Percentiles rank a stretch among this genome's conserved stretches.
These are phyloP conservation scores for Nasonia vitripennis DNA, from an alignment of 1,140 invertebrate species.

Conservation along the genomic window DNA sequence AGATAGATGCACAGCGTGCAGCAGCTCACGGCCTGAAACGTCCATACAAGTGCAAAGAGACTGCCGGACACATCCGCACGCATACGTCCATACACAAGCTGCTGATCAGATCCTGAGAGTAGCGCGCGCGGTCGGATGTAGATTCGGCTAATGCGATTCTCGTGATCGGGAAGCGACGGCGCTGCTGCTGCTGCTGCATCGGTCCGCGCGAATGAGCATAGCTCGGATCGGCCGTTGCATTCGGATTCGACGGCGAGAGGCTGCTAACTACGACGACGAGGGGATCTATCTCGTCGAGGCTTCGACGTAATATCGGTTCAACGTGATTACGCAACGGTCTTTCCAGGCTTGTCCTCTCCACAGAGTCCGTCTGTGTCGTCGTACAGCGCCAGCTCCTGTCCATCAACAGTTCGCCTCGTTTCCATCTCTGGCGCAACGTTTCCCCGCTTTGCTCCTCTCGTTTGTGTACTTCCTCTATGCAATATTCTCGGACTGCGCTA, in stretches of 20 bases:
- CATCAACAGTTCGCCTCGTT: not conserved
- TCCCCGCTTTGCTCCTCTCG: slow-evolving; percentile 11
- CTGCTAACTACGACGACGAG: not conserved
- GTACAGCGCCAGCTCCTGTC: not conserved
- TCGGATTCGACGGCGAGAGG: slow-evolving; percentile 33
- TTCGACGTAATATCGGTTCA: slow-evolving; percentile 54
- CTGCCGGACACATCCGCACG: not conserved
- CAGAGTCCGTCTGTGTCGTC: not conserved
- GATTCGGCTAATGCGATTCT: slow-evolving; percentile 68
- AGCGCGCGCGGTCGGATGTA: slow-evolving; percentile 43
- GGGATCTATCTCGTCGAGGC: slow-evolving; percentile 38
- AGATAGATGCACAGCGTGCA: too few species aligned
- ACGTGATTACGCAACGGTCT: slow-evolving; percentile 66
- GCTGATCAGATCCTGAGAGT: not conserved
- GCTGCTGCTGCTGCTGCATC: slow-evolving; percentile 50
- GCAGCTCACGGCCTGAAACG: not conserved
- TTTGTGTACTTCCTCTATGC: slow-evolving; percentile 10
- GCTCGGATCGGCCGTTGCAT: slow-evolving; percentile 44
- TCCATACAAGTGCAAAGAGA: slow-evolving; percentile 4
- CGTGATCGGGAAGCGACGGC: slow-evolving; percentile 63
- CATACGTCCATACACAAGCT: not conserved
- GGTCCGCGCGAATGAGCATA: slow-evolving; percentile 60
- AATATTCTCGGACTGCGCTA: not conserved
- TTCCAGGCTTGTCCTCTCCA: not conserved
- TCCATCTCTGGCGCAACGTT: not conserved